Evolutionary conservation across 2,888 invertebrate species (phyloP).

Genomic region (Cryptophagus acutangulus): DNA sequence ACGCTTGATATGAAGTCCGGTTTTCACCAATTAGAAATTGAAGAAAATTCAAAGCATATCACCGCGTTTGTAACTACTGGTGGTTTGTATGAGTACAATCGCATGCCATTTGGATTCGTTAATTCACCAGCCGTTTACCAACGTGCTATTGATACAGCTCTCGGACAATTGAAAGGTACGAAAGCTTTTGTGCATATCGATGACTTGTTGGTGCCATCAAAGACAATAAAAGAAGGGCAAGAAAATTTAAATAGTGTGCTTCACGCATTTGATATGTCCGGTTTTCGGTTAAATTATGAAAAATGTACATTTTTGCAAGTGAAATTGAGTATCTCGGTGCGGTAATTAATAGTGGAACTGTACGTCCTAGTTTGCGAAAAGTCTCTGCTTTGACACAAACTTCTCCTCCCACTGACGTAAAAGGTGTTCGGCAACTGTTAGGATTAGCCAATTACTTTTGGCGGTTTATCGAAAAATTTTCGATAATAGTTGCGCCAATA

Average conservation of each 20-base stretch:
- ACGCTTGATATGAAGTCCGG: neutral
- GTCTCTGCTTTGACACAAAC: conserved; percentile 18
- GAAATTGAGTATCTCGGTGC: conserved; percentile 14
- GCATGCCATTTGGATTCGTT: neutral
- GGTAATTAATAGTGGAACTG: conserved; percentile 9
- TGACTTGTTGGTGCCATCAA: conserved; percentile 16
- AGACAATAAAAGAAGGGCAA: conserved; percentile 17
- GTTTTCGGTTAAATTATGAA: conserved; percentile 19
- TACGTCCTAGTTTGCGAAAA: conserved; percentile 9
- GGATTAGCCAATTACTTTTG: conserved; percentile 14
- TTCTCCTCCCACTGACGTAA: conserved; percentile 13
- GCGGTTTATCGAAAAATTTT: conserved; percentile 14
- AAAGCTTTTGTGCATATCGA: conserved; percentile 20
- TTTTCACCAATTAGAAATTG: conserved; percentile 5
- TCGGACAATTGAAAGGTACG: conserved; percentile 8
- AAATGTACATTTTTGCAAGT: conserved; percentile 14
- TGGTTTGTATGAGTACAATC: neutral
- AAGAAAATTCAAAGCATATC: neutral
- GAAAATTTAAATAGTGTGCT: conserved; percentile 14
- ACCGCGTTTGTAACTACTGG: neutral
- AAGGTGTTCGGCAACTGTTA: conserved; percentile 11
- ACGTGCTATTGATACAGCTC: neutral
- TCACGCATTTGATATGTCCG: conserved; percentile 12
- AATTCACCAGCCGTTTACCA: neutral
- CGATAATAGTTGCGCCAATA: conserved; percentile 16